These are phyloP conservation scores for Lasioglossum calceatum DNA, from an alignment of 2,888 invertebrate genomes.

Conservation along the genomic window DNA sequence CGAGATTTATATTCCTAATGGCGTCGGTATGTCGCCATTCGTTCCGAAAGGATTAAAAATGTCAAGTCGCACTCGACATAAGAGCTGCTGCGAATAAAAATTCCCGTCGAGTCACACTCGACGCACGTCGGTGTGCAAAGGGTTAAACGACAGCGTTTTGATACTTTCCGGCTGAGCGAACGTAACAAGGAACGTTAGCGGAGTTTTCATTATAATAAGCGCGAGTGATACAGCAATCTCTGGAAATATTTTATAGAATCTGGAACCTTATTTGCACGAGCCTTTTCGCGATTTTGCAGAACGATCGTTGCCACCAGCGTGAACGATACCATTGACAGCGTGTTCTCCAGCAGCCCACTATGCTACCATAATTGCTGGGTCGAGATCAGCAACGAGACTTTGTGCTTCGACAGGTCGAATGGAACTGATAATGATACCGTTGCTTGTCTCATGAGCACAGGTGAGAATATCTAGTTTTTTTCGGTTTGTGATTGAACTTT, in stretches of 20 bases:
- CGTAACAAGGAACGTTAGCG: not conserved
- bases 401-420: slow-evolving; percentile 28
- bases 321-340: slow-evolving; percentile 40
- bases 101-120: not conserved
- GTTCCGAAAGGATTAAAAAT: not conserved
- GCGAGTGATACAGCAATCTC: not conserved
- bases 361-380: slow-evolving; percentile 41
- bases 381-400: slow-evolving; percentile 41
- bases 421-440: not conserved
- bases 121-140: not conserved
- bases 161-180: not conserved
- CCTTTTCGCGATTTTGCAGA: slow-evolving; percentile 16
- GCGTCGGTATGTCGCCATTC: not conserved
- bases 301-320: slow-evolving; percentile 3
- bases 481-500: not conserved
- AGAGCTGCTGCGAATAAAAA: not conserved
- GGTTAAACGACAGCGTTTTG: not conserved
- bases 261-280: not conserved
- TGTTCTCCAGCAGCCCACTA: slow-evolving; percentile 37
- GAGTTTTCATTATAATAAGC: not conserved
- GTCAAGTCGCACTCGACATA: not conserved
- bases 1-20: not conserved
- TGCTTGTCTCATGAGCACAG: slow-evolving; percentile 50
- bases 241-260: not conserved
- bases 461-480: slow-evolving; percentile 3